Percentiles rank a stretch among this genome's conserved stretches.
Conservation (phyloP, 2,888 invertebrate species). For the Augiades crinisus region DNA sequence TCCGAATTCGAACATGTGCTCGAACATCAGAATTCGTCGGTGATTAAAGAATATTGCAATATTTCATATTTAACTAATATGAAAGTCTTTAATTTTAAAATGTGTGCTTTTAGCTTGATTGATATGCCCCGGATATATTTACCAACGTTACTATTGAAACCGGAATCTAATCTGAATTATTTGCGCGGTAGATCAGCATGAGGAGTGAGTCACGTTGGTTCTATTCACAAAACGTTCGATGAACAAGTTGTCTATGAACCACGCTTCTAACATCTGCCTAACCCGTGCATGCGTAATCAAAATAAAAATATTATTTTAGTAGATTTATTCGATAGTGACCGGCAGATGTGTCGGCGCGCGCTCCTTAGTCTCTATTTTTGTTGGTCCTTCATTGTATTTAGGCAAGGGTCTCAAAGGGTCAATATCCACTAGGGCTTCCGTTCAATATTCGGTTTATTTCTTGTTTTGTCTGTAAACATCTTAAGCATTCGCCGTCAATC, state of each 20-base stretch:
- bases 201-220: too few species aligned
- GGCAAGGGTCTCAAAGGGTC: slow-evolving; percentile 65
- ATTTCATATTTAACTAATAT: not conserved
- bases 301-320: slow-evolving; percentile 80
- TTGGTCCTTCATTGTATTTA: slow-evolving; percentile 68
- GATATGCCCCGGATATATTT: too few species aligned
- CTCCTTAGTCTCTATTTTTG: slow-evolving; percentile 67
- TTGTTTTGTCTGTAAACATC: slow-evolving; percentile 65
- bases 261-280: slow-evolving; percentile 69
- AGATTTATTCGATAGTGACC: slow-evolving; percentile 78
- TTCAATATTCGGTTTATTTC: slow-evolving; percentile 55
- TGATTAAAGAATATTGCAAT: slow-evolving; percentile 5
- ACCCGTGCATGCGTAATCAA: slow-evolving; percentile 74
- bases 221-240: slow-evolving; percentile 20
- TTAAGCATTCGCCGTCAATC: slow-evolving; percentile 57
- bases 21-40: slow-evolving; percentile 11
- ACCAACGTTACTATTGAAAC: too few species aligned
- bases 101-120: too few species aligned
- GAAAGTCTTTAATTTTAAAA: too few species aligned
- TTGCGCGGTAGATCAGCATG: too few species aligned
- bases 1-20: slow-evolving; percentile 18
- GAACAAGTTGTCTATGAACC: slow-evolving; percentile 41
- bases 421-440: slow-evolving; percentile 71
- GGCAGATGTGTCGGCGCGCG: slow-evolving; percentile 71
- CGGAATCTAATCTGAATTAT: too few species aligned